These are phyloP conservation scores for Arizona elegans DNA, from an alignment of 2,113 vertebrate species.

Conservation along the genomic window DNA sequence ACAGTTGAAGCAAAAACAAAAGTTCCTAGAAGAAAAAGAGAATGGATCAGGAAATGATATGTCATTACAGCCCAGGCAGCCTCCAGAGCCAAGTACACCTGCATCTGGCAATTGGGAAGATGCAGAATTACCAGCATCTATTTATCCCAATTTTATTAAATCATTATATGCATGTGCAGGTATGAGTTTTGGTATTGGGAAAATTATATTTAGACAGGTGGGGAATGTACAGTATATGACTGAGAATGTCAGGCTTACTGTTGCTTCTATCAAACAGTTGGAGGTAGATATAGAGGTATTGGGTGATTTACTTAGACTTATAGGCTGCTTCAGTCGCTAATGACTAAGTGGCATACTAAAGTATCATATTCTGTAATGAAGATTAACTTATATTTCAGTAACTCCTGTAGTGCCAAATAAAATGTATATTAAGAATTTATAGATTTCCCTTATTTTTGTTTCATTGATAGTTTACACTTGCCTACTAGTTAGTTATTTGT, in stretches of 20 bases:
- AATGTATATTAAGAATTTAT: background rate
- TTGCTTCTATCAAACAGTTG: background rate
- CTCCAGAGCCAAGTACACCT: slow-evolving; percentile 84
- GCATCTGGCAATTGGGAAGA: slow-evolving; percentile 70
- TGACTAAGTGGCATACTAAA: background rate
- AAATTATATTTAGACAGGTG: background rate
- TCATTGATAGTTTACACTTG: background rate
- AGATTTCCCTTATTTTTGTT: background rate
- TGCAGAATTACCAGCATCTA: slow-evolving; percentile 42
- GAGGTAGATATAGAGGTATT: too few relatives aligned
- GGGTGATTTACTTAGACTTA: too few relatives aligned
- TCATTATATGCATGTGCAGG: slow-evolving; percentile 59
- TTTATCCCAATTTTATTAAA: slow-evolving; percentile 62
- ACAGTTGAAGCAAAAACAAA: slow-evolving; percentile 78
- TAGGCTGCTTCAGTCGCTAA: too few relatives aligned
- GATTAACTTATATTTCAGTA: background rate
- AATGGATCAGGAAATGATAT: slow-evolving; percentile 70
- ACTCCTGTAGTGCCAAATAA: background rate
- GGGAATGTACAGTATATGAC: background rate
- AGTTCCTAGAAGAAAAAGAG: slow-evolving; percentile 69
- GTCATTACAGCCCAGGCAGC: slow-evolving; percentile 76
- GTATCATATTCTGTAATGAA: background rate
- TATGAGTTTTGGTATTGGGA: slow-evolving; percentile 29
- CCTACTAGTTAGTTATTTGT: background rate
- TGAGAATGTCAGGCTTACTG: background rate